A percentile compares a stretch with the other conserved stretches of the same genome.
These are phyloP conservation scores for Callitettix versicolor DNA, from an alignment of 1,140 invertebrate species.

Conservation along the genomic window DNA sequence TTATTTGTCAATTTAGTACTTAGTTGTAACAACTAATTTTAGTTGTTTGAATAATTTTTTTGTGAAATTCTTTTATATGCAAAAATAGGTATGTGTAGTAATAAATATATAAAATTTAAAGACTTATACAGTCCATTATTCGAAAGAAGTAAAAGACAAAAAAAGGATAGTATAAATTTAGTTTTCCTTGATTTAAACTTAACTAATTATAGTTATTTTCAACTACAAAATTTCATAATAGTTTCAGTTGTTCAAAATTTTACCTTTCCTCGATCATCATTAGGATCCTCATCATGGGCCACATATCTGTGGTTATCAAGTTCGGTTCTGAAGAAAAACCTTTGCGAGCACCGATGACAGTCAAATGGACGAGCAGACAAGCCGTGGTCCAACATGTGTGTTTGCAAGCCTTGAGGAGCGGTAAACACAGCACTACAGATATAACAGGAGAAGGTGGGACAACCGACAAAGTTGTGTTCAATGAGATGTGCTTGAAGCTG, in stretches of 20 bases:
- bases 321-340: conserved; percentile 86
- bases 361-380: conserved; percentile 67
- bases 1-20: too few species aligned
- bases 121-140: too few species aligned
- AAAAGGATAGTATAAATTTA: too few species aligned
- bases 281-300: conserved; percentile 30
- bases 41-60: too few species aligned
- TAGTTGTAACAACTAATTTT: too few species aligned
- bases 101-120: too few species aligned
- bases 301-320: conserved; percentile 71
- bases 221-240: too few species aligned
- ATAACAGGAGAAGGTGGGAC: conserved; percentile 72
- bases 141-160: too few species aligned
- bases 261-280: conserved; percentile 3
- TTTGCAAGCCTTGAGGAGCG: conserved; percentile 57
- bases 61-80: too few species aligned
- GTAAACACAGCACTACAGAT: conserved; percentile 82
- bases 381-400: conserved; percentile 76
- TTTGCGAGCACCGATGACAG: conserved; percentile 67
- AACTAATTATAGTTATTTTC: not conserved
- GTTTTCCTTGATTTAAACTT: too few species aligned
- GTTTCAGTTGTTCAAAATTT: too few species aligned
- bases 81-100: too few species aligned
- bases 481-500: conserved; percentile 84
- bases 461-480: conserved; percentile 83